Percentiles rank a stretch among this genome's conserved stretches.
Conservation (phyloP, 2,113 vertebrate species). For the Electrona antarctica region DNA sequence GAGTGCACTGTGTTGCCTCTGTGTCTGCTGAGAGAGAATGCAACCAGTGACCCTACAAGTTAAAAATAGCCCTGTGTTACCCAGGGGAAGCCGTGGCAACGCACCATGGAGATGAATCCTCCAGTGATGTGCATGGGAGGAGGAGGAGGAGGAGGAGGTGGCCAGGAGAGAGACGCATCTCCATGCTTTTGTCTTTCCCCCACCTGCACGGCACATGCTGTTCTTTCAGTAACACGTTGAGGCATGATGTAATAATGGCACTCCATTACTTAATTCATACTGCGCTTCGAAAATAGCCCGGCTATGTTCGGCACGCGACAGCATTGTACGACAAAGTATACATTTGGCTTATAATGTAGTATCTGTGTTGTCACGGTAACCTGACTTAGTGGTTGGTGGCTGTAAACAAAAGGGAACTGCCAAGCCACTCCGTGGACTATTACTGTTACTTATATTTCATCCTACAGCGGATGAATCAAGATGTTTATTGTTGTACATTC, state of each 20-base stretch:
- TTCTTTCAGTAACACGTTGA: slow-evolving; percentile 42
- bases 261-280: too few species aligned
- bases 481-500: slow-evolving; percentile 46
- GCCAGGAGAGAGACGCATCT: slow-evolving; percentile 30
- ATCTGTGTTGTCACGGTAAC: slow-evolving; percentile 11
- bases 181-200: slow-evolving; percentile 48
- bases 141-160: too few species aligned
- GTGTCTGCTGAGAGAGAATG: slow-evolving; percentile 52
- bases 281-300: too few species aligned
- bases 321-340: slow-evolving; percentile 16
- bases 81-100: slow-evolving; percentile 72
- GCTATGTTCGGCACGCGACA: too few species aligned
- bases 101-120: slow-evolving; percentile 65
- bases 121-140: slow-evolving; percentile 34
- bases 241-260: too few species aligned
- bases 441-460: slow-evolving; percentile 25
- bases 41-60: slow-evolving; percentile 54
- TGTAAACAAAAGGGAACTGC: slow-evolving; percentile 44
- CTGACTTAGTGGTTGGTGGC: neutral
- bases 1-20: slow-evolving; percentile 12
- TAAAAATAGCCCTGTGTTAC: slow-evolving; percentile 75
- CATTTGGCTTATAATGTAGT: slow-evolving; percentile 1
- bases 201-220: slow-evolving; percentile 43
- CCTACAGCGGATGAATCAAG: slow-evolving; percentile 1
- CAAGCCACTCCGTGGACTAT: slow-evolving; percentile 18